Conservation (phyloP, 2,113 vertebrate species). For the Paraplagusia blochii region DNA sequence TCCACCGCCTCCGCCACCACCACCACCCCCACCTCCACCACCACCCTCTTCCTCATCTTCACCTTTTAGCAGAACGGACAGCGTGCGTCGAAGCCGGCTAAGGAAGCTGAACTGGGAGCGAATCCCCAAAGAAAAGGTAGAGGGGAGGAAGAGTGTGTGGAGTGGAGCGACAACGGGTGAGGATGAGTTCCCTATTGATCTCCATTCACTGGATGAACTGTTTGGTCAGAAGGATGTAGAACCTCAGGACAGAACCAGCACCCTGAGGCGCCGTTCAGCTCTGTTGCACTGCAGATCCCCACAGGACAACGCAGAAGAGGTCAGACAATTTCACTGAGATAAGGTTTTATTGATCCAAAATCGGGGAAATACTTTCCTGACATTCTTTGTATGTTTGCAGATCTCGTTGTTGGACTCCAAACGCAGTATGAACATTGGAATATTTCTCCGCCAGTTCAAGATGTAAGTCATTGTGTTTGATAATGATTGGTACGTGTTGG, state of each 20-base stretch:
- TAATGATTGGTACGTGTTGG: neutral
- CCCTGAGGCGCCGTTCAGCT: slow-evolving; percentile 55
- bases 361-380: neutral
- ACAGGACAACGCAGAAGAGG: slow-evolving; percentile 68
- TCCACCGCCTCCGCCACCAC: slow-evolving; percentile 23
- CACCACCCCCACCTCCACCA: slow-evolving; percentile 34
- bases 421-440: slow-evolving; percentile 81
- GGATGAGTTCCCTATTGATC: slow-evolving; percentile 76
- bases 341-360: neutral
- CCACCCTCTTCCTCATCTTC: slow-evolving; percentile 29
- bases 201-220: slow-evolving; percentile 77
- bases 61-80: slow-evolving; percentile 55
- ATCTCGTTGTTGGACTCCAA: slow-evolving; percentile 80
- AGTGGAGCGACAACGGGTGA: slow-evolving; percentile 59
- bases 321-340: slow-evolving; percentile 20
- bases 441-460: slow-evolving; percentile 84
- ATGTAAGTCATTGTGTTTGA: slow-evolving; percentile 68
- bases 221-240: slow-evolving; percentile 75
- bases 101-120: slow-evolving; percentile 81
- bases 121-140: slow-evolving; percentile 79
- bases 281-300: slow-evolving; percentile 60
- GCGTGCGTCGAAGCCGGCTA: slow-evolving; percentile 62
- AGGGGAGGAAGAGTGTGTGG: slow-evolving; percentile 78
- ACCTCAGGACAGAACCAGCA: slow-evolving; percentile 44
- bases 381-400: slow-evolving; percentile 43